Evolutionary conservation across 2,888 invertebrate genomes (phyloP).

Genomic region (Mythimna loreyi): DNA sequence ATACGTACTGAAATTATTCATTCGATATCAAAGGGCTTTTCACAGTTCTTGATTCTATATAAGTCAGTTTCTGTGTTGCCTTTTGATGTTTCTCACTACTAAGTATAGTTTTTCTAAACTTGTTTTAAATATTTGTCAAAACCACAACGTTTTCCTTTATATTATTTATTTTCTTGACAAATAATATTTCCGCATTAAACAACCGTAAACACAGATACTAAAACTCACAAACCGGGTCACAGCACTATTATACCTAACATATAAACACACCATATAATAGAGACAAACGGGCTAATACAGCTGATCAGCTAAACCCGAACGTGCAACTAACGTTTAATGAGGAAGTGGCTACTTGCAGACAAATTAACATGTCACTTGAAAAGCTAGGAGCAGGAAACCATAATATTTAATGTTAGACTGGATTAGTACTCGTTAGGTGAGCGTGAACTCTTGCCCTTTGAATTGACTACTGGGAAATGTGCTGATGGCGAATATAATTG

Average conservation of each 20-base stretch:
- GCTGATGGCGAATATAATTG: slow-evolving; percentile 51
- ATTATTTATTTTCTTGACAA: neutral
- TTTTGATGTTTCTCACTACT: neutral
- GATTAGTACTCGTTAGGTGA: slow-evolving; percentile 84
- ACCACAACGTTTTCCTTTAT: neutral
- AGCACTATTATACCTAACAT: slow-evolving; percentile 59
- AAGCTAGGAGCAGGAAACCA: slow-evolving; percentile 85
- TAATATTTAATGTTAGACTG: slow-evolving; percentile 86
- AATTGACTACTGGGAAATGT: slow-evolving; percentile 63
- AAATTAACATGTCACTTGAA: slow-evolving; percentile 88
- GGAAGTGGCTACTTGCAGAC: slow-evolving; percentile 88
- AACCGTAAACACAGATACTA: slow-evolving; percentile 2
- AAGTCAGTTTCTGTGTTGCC: neutral
- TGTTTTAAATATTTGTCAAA: neutral
- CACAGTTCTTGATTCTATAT: neutral
- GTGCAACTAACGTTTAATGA: slow-evolving; percentile 88
- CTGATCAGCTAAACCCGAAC: slow-evolving; percentile 82
- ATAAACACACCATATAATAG: slow-evolving; percentile 76
- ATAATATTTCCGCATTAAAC: too few species aligned
- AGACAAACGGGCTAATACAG: slow-evolving; percentile 82
- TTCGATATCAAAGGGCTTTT: slow-evolving; percentile 20
- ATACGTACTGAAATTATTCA: slow-evolving; percentile 22
- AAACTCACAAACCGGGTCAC: slow-evolving; percentile 46
- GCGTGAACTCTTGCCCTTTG: slow-evolving; percentile 66
- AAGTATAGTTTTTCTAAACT: neutral